Conservation (phyloP, 2,888 invertebrate genomes). For the Yponomeuta plumbellus region DNA sequence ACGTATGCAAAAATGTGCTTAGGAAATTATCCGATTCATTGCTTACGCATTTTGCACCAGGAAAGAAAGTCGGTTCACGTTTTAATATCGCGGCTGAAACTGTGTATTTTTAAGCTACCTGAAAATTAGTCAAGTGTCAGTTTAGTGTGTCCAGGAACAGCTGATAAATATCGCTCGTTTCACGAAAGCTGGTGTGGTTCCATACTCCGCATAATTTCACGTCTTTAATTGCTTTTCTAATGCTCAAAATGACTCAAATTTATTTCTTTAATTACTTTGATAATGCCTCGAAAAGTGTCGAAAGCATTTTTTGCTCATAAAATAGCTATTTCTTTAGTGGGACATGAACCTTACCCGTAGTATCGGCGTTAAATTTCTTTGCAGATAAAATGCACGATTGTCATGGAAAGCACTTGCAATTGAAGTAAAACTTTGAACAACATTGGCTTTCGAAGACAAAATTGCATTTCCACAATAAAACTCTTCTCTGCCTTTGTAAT, state of each 20-base stretch:
- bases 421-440: constrained; percentile 2
- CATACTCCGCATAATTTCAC: not conserved
- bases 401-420: not conserved
- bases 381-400: not conserved
- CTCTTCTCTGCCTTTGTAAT: not conserved
- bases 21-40: constrained; percentile 3
- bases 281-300: not conserved
- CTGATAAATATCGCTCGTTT: not conserved
- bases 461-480: not conserved
- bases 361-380: not conserved
- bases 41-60: constrained; percentile 7
- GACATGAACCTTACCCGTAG: not conserved
- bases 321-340: not conserved
- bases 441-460: not conserved
- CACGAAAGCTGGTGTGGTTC: not conserved
- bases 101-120: constrained; percentile 1
- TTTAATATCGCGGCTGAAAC: constrained; percentile 5
- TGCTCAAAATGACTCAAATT: not conserved
- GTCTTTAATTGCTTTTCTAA: not conserved
- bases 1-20: not conserved
- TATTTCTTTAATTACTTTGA: not conserved
- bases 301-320: not conserved
- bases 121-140: constrained; percentile 8
- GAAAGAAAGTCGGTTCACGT: constrained; percentile 8
- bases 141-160: constrained; percentile 4